Evolutionary conservation across 2,113 vertebrate species (phyloP), one percentile per base, ranked within the genome.

Genomic region (Phalacrocorax carbo): DNA sequence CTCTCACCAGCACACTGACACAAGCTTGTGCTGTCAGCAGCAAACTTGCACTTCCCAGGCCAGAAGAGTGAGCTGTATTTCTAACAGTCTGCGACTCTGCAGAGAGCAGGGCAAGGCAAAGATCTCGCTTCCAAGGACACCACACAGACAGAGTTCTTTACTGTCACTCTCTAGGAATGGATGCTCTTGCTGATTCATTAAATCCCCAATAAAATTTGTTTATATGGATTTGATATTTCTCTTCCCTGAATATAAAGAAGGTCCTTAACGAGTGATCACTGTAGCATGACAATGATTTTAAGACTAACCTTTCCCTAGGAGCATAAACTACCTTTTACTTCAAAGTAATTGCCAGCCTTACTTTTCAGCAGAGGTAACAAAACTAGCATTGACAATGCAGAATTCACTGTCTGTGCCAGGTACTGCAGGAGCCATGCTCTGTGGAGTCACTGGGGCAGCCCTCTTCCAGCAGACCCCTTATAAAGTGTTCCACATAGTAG

Each of bases 181-280:
- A 86, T 30, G 75, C 38, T 77, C 58, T 93, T 9, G 2, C 66
- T 20, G 64, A 97, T 86, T 96, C 85, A 95, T 96, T 96, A 97
- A 88, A 51, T 11, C 42, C 32, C 58, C 79, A 97, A 93, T 97
- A 97, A 97, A 96, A 96, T 88, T 94, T 96, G 96, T 97, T 97
- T 95, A 96, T 97, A 97, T 91, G 96, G 96, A 96, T 94, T 91
- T 96, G 96, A 86, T 97, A 96, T 96, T 97, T 97, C 96, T 95
- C 84, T 83, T 95, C 93, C 89, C 89, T 96, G 89, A 80, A 97
- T 96, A 96, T 62, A 95, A 95, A 91, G 68, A 88, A 92, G 91
- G 89, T 76, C 75, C 42, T 97, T 96, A 95, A 97, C 11, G 32
- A 95, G 86, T 57, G 89, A 88, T 73, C 95, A 77, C 68, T 2